These are phyloP conservation scores for Carcharodon carcharias DNA, from an alignment of 2,797 vertebrate genomes.

Conservation along the genomic window DNA sequence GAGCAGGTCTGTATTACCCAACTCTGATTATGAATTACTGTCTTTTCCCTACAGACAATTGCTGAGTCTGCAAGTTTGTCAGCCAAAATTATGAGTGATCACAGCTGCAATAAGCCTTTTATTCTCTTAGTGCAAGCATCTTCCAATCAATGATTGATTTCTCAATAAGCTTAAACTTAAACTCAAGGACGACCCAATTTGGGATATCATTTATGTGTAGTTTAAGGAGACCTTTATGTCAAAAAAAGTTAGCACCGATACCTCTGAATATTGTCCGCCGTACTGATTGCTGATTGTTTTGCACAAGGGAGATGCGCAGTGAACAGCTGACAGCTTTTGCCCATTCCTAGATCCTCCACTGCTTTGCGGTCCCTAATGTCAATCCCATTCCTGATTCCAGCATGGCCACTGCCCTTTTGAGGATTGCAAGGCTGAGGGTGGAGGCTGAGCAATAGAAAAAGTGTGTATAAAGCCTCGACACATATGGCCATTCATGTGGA, in stretches of 20 bases:
- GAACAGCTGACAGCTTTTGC: not conserved
- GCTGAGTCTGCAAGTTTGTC: slow-evolving; percentile 3
- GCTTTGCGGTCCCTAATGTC: not conserved
- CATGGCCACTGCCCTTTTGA: not conserved
- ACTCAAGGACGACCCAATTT: not conserved
- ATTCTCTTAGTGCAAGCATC: not conserved
- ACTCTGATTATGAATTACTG: not conserved
- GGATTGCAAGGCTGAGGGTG: not conserved
- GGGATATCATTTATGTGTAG: not conserved
- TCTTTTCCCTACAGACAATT: not conserved
- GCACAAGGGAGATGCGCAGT: not conserved
- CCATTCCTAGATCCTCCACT: not conserved
- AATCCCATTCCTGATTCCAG: not conserved
- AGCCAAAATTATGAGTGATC: not conserved
- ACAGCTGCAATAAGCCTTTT: not conserved
- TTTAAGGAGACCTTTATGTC: not conserved
- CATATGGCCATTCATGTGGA: not conserved
- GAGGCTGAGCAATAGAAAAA: not conserved
- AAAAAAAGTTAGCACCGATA: not conserved
- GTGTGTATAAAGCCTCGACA: not conserved
- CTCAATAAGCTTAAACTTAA: not conserved
- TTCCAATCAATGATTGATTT: not conserved
- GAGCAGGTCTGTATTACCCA: not conserved
- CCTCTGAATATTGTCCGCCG: not conserved
- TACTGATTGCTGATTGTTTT: not conserved